These are phyloP conservation scores for Contarinia nasturtii DNA, from an alignment of 1,140 invertebrate genomes.

Conservation along the genomic window DNA sequence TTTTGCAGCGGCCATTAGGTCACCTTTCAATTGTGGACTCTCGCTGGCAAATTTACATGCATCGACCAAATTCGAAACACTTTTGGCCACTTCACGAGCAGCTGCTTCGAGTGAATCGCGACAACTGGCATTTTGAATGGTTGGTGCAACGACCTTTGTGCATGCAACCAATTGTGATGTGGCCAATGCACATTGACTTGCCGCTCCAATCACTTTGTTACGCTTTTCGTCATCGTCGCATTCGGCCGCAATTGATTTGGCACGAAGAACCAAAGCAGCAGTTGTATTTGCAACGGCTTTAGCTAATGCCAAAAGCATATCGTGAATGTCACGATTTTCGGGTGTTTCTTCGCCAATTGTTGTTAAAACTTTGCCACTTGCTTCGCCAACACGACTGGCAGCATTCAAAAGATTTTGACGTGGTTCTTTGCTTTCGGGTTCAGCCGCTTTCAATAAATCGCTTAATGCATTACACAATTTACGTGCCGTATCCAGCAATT, in stretches of 20 bases:
- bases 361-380: slow-evolving; percentile 81
- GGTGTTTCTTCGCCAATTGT: slow-evolving; percentile 85
- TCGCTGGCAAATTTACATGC: slow-evolving; percentile 54
- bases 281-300: slow-evolving; percentile 96
- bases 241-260: slow-evolving; percentile 80
- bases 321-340: slow-evolving; percentile 55
- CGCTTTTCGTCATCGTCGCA: slow-evolving; percentile 56
- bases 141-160: slow-evolving; percentile 81
- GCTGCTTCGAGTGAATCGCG: slow-evolving; percentile 87
- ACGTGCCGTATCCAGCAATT: slow-evolving; percentile 77
- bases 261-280: slow-evolving; percentile 81
- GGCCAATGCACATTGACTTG: slow-evolving; percentile 89
- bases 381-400: slow-evolving; percentile 87
- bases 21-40: slow-evolving; percentile 48
- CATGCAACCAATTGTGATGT: slow-evolving; percentile 96
- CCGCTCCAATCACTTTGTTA: slow-evolving; percentile 83
- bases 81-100: slow-evolving; percentile 76
- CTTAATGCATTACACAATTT: slow-evolving; percentile 85
- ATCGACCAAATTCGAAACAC: slow-evolving; percentile 77
- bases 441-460: slow-evolving; percentile 82
- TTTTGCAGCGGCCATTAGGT: slow-evolving; percentile 65
- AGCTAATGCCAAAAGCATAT: slow-evolving; percentile 72
- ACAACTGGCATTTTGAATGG: slow-evolving; percentile 75
- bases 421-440: slow-evolving; percentile 83
- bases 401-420: slow-evolving; percentile 84